These are phyloP conservation scores for Rotaria magnacalcarata DNA, from an alignment of 2,888 invertebrate species.

Conservation along the genomic window DNA sequence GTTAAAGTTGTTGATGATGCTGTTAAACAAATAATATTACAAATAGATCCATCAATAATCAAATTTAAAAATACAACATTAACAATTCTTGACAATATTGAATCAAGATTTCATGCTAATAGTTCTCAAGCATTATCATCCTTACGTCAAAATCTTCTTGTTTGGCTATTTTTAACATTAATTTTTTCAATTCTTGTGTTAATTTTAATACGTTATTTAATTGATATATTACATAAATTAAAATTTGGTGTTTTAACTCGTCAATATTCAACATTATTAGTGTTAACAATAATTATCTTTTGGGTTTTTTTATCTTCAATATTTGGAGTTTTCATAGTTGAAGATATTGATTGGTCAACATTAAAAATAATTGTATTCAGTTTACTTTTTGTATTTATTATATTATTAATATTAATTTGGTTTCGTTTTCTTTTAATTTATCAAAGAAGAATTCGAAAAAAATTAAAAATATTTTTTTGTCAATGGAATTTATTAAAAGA, in stretches of 20 bases:
- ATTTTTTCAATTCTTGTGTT: not conserved
- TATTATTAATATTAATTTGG: not conserved
- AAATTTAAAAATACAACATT: constrained; percentile 25
- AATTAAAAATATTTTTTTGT: constrained; percentile 1
- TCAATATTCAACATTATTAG: not conserved
- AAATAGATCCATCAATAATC: constrained; percentile 18
- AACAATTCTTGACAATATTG: not conserved
- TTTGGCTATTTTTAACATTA: constrained; percentile 22
- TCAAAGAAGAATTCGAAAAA: not conserved
- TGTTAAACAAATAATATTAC: not conserved
- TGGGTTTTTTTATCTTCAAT: not conserved
- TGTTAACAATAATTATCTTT: not conserved
- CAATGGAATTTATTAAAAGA: not conserved
- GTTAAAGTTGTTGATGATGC: constrained; percentile 21
- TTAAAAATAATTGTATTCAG: not conserved
- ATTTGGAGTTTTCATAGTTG: not conserved
- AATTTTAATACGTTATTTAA: not conserved
- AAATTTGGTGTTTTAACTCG: not conserved
- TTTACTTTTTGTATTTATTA: not conserved
- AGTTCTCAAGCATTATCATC: not conserved
- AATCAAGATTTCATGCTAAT: not conserved
- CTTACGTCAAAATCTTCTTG: not conserved
- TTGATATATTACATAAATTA: constrained; percentile 19
- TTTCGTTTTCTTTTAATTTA: not conserved
- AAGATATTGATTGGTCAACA: not conserved